phyloP scores from a whole-genome alignment of 2,888 invertebrate species.

The Nephrotoma flavescens region DNA sequence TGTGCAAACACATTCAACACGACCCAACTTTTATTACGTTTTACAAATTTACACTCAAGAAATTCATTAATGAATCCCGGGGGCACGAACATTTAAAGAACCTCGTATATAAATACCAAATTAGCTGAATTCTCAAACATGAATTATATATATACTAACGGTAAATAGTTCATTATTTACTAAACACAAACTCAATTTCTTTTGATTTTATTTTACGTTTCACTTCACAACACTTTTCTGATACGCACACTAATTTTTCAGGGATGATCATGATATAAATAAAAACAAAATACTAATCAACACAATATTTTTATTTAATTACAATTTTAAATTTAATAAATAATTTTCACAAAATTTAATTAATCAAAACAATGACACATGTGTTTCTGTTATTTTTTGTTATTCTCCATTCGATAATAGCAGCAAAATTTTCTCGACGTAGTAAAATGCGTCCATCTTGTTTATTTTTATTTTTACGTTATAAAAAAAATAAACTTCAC shows the following conservation, averaged over 20 bases:
- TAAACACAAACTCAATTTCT: neutral
- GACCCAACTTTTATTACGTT: neutral
- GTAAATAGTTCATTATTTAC: neutral
- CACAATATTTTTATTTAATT: neutral
- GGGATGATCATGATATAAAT: neutral
- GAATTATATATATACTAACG: neutral
- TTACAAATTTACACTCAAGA: neutral
- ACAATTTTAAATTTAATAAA: neutral
- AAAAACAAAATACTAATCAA: neutral
- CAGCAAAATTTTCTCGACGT: neutral
- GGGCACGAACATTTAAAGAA: neutral
- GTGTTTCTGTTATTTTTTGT: neutral
- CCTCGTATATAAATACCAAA: neutral
- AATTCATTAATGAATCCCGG: neutral
- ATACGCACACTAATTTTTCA: neutral
- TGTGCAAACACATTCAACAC: neutral
- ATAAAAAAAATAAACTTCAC: neutral
- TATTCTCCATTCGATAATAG: neutral
- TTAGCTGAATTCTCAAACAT: neutral
- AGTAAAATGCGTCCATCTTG: neutral
- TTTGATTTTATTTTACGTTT: neutral
- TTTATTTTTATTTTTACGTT: neutral
- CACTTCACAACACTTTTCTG: neutral
- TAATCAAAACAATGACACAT: neutral
- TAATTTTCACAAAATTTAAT: neutral